These are phyloP conservation scores for Chorisops tibialis DNA, from an alignment of 2,888 invertebrate genomes.

Conservation along the genomic window DNA sequence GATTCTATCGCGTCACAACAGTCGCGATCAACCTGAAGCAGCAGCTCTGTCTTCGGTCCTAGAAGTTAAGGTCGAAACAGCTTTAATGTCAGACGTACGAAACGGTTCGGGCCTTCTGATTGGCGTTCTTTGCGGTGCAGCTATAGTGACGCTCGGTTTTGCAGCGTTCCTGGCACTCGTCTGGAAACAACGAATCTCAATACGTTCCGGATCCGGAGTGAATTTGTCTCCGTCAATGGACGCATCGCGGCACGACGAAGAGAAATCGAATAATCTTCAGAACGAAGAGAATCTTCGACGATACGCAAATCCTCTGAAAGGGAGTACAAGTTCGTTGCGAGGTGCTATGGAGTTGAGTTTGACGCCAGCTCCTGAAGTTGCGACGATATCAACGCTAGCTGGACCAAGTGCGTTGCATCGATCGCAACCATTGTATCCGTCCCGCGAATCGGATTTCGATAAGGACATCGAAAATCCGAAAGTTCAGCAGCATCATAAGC, in stretches of 20 bases:
- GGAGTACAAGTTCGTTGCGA: conserved; percentile 56
- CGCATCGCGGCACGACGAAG: conserved; percentile 71
- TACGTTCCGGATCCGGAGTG: conserved; percentile 55
- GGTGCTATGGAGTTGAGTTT: conserved; percentile 55
- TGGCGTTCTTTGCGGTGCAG: conserved; percentile 52
- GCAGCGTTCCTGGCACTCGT: conserved; percentile 56
- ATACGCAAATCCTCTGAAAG: conserved; percentile 76
- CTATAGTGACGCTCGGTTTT: conserved; percentile 50
- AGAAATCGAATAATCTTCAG: conserved; percentile 86
- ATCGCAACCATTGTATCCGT: conserved; percentile 50
- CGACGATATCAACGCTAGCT: conserved; percentile 48
- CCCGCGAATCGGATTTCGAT: conserved; percentile 49
- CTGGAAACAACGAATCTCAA: conserved; percentile 57
- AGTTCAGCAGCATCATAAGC: conserved; percentile 47
- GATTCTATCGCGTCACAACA: conserved; percentile 57
- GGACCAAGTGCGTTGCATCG: conserved; percentile 50
- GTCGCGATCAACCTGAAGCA: conserved; percentile 52
- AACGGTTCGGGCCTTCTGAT: conserved; percentile 50
- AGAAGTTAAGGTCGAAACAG: conserved; percentile 73
- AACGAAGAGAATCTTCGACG: conserved; percentile 85
- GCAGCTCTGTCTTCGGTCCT: conserved; percentile 68
- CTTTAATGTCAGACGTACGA: conserved; percentile 53
- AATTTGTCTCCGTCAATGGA: conserved; percentile 57
- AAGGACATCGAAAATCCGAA: conserved; percentile 45
- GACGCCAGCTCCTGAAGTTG: conserved; percentile 48